Evolutionary conservation across 92 coral and sea anemone species (phyloP).

Genomic region (Galaxea fascicularis): DNA sequence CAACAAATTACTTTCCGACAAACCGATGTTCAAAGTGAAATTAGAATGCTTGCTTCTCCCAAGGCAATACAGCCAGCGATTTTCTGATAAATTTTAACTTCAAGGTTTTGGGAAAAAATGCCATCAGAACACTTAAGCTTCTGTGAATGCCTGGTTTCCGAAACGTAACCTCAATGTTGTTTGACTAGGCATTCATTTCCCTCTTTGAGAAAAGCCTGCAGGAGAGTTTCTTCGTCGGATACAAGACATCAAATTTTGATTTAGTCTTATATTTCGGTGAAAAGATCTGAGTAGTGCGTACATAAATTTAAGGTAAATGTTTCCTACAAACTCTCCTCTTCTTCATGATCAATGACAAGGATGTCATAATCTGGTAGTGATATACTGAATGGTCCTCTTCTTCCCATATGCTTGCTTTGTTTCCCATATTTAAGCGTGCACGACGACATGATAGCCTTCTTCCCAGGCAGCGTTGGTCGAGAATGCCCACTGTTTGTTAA

Average conservation of each 20-base stretch:
- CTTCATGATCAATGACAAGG: slow-evolving; percentile 23
- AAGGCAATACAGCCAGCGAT: no score
- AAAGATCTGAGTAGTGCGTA: neutral
- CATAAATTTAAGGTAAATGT: neutral
- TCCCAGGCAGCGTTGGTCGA: neutral
- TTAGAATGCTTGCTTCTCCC: no score
- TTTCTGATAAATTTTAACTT: no score
- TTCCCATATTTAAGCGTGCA: slow-evolving; percentile 7
- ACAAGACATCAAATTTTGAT: neutral
- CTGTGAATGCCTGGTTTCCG: no score
- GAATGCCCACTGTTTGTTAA: neutral
- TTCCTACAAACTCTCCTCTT: neutral
- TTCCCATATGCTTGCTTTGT: neutral
- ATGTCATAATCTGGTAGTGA: slow-evolving; percentile 26
- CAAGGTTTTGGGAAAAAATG: no score
- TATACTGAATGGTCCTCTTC: neutral
- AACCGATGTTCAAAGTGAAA: neutral
- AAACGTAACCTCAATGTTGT: no score
- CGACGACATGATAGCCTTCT: neutral
- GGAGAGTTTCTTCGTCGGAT: neutral
- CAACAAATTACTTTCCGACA: neutral
- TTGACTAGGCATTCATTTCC: no score
- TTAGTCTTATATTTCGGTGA: neutral
- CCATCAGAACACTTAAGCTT: no score
- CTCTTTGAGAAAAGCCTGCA: no score